Evolutionary conservation across 2,888 invertebrate genomes (phyloP).

Genomic region (Pemphredon lugubris): DNA sequence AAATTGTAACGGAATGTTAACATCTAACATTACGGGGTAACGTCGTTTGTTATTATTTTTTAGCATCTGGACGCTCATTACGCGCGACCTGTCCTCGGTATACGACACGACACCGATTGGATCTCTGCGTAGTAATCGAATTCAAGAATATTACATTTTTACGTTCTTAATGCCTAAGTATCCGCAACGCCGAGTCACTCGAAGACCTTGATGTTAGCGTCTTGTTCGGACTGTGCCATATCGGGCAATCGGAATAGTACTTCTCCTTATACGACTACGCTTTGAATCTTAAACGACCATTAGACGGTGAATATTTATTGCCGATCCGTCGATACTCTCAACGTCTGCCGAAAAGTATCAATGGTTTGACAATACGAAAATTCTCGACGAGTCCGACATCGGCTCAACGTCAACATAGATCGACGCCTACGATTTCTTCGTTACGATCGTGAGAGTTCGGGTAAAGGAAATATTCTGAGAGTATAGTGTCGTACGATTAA

Average conservation of each 20-base stretch:
- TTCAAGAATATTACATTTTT: not conserved
- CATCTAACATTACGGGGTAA: not conserved
- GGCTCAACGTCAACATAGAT: too few relatives aligned
- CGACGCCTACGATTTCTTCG: not conserved
- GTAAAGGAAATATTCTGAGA: not conserved
- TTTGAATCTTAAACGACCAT: too few relatives aligned
- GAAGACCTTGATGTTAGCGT: not conserved
- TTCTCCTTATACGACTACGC: too few relatives aligned
- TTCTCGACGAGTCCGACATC: too few relatives aligned
- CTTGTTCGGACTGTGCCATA: not conserved
- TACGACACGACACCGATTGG: too few relatives aligned
- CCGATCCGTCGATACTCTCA: too few relatives aligned
- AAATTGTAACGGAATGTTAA: not conserved
- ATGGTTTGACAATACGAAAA: too few relatives aligned
- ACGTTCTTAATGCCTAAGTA: not conserved
- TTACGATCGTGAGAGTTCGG: constrained; percentile 6
- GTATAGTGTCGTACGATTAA: not conserved
- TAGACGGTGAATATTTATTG: too few relatives aligned
- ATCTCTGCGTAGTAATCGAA: not conserved
- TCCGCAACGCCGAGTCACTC: not conserved
- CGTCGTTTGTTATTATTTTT: not conserved
- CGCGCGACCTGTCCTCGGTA: not conserved
- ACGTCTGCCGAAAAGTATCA: too few relatives aligned
- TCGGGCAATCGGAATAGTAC: too few relatives aligned
- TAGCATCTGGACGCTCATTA: not conserved